A percentile compares a stretch with the other conserved stretches of the same genome.
These are phyloP conservation scores for Oryctes rhinoceros DNA, from an alignment of 1,140 invertebrate species.

Conservation along the genomic window DNA sequence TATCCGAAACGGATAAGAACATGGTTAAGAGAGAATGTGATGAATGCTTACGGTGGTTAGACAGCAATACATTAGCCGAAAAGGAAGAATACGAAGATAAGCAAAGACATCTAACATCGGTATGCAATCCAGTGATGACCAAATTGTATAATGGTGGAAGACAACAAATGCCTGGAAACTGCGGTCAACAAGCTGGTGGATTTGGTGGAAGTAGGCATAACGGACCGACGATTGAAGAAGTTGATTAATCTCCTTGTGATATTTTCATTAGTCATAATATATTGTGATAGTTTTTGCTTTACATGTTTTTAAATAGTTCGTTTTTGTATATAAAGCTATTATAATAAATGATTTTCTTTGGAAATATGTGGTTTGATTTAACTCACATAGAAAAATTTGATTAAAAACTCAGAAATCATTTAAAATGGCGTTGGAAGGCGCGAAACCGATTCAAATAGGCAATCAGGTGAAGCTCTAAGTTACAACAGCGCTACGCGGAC, in stretches of 20 bases:
- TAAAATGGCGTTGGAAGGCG: no score
- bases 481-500: conserved; percentile 61
- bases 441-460: neutral
- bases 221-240: conserved; percentile 50
- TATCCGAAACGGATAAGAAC: conserved; percentile 5
- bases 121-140: neutral
- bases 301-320: no score
- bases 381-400: no score
- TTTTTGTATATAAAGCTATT: no score
- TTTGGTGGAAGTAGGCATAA: neutral
- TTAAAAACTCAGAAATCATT: no score
- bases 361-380: no score
- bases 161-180: neutral
- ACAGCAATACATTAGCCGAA: conserved; percentile 65
- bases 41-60: conserved; percentile 69
- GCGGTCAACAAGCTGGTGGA: neutral
- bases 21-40: conserved; percentile 66
- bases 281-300: no score
- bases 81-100: conserved; percentile 23
- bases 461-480: neutral
- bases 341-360: no score
- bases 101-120: neutral
- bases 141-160: neutral
- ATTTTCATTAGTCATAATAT: no score
- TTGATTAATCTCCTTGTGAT: conserved; percentile 54